phyloP scores from a whole-genome alignment of 1,140 invertebrate species.

The Aphelinus certus region DNA sequence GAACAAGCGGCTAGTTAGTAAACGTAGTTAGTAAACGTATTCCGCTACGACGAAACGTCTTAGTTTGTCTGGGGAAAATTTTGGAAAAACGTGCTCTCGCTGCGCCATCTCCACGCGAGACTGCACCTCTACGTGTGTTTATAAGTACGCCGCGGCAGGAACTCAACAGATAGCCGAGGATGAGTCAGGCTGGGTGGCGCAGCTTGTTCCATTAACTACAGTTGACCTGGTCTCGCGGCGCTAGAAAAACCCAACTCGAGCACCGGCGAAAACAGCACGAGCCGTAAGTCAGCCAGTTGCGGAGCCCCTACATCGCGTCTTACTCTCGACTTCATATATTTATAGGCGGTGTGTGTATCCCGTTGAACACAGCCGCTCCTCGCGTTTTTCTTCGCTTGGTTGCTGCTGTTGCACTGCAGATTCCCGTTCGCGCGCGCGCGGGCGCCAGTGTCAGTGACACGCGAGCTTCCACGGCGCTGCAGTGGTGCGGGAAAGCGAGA shows the following conservation, averaged over 20 bases:
- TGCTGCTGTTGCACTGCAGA: too few relatives aligned
- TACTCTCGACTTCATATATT: slow-evolving; percentile 1
- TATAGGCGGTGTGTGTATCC: background rate
- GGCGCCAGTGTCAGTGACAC: too few relatives aligned
- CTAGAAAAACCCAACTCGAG: background rate
- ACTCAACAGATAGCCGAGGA: background rate
- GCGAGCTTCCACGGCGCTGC: too few relatives aligned
- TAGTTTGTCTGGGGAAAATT: background rate
- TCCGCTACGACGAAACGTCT: too few relatives aligned
- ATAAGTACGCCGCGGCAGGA: background rate
- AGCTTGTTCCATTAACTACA: slow-evolving; percentile 33
- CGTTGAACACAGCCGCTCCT: slow-evolving; percentile 7
- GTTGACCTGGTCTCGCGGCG: slow-evolving; percentile 25
- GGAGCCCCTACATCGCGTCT: background rate
- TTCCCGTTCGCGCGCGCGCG: too few relatives aligned
- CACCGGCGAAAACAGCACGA: background rate
- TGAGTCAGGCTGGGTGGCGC: slow-evolving; percentile 37
- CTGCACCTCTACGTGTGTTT: background rate
- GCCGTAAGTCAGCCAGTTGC: slow-evolving; percentile 4
- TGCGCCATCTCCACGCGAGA: slow-evolving; percentile 8
- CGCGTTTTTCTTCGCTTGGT: too few relatives aligned
- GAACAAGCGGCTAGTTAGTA: too few relatives aligned
- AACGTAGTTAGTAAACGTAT: too few relatives aligned
- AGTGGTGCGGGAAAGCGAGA: too few relatives aligned
- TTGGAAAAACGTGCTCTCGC: background rate